Conservation (phyloP, 2,113 vertebrate species). For the Lasiurus borealis region DNA sequence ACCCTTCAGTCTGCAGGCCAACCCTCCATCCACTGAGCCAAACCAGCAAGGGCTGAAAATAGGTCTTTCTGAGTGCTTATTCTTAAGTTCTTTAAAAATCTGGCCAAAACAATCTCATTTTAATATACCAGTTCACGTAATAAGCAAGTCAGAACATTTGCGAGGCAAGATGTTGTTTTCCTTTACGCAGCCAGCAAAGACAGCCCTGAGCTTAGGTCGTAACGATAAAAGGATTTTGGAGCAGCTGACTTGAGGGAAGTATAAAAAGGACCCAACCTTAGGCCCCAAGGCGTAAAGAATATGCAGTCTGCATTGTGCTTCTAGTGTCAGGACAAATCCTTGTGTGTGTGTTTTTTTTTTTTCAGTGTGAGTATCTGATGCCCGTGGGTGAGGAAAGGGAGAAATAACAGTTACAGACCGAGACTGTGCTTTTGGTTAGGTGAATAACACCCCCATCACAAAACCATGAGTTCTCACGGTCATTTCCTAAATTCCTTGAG, state of each 20-base stretch:
- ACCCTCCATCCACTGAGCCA: no score
- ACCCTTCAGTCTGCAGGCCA: no score
- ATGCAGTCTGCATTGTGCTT: slow-evolving; percentile 74
- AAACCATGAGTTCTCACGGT: neutral
- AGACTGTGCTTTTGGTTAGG: neutral
- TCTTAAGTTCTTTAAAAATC: slow-evolving; percentile 68
- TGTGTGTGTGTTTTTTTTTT: slow-evolving; percentile 41
- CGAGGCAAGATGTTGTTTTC: slow-evolving; percentile 74
- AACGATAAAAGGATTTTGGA: slow-evolving; percentile 79
- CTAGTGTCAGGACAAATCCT: slow-evolving; percentile 74
- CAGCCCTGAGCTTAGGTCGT: slow-evolving; percentile 70
- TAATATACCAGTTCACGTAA: slow-evolving; percentile 74
- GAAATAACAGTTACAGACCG: neutral
- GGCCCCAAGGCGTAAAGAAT: slow-evolving; percentile 80
- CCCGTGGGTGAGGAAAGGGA: slow-evolving; percentile 49
- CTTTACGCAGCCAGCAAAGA: slow-evolving; percentile 83
- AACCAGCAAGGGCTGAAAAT: neutral
- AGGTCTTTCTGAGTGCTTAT: slow-evolving; percentile 50
- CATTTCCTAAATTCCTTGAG: slow-evolving; percentile 1
- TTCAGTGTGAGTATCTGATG: slow-evolving; percentile 76
- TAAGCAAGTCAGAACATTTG: slow-evolving; percentile 86
- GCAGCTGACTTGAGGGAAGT: slow-evolving; percentile 83
- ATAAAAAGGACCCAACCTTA: slow-evolving; percentile 84
- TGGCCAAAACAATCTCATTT: slow-evolving; percentile 27
- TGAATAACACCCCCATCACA: slow-evolving; percentile 63